Evolutionary conservation across 2,888 invertebrate genomes (phyloP).

Genomic region (Caenorhabditis uteleia): DNA sequence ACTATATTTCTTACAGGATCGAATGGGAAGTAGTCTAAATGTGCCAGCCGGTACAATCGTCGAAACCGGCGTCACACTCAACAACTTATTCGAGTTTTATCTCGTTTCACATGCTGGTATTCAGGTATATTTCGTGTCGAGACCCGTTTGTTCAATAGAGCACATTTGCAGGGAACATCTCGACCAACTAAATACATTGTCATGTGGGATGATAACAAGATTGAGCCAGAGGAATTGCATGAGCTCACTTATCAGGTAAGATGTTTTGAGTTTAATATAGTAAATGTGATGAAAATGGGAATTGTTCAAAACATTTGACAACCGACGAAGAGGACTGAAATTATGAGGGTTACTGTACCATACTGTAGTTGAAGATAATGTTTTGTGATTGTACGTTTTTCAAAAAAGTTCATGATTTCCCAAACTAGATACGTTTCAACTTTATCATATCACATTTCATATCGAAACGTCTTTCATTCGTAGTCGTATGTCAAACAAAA

Average conservation of each 20-base stretch:
- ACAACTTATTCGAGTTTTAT: slow-evolving; percentile 32
- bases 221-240: slow-evolving; percentile 19
- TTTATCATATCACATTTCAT: too few relatives aligned
- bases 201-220: slow-evolving; percentile 37
- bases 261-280: too few relatives aligned
- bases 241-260: slow-evolving; percentile 36
- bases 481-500: too few relatives aligned
- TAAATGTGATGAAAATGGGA: too few relatives aligned
- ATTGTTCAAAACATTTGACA: too few relatives aligned
- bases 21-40: slow-evolving; percentile 23
- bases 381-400: too few relatives aligned
- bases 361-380: too few relatives aligned
- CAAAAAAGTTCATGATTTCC: too few relatives aligned
- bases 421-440: too few relatives aligned
- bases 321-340: slow-evolving; percentile 26
- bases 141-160: neutral
- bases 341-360: too few relatives aligned
- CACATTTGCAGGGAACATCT: slow-evolving; percentile 35
- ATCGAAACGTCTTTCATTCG: too few relatives aligned
- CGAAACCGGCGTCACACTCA: slow-evolving; percentile 35
- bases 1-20: slow-evolving; percentile 27
- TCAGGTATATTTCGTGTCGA: too few relatives aligned
- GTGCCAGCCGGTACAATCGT: slow-evolving; percentile 38
- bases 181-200: slow-evolving; percentile 35
- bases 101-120: slow-evolving; percentile 39